Evolutionary conservation across 2,888 invertebrate genomes (phyloP).

Genomic region (Dexiosoma caninum): DNA sequence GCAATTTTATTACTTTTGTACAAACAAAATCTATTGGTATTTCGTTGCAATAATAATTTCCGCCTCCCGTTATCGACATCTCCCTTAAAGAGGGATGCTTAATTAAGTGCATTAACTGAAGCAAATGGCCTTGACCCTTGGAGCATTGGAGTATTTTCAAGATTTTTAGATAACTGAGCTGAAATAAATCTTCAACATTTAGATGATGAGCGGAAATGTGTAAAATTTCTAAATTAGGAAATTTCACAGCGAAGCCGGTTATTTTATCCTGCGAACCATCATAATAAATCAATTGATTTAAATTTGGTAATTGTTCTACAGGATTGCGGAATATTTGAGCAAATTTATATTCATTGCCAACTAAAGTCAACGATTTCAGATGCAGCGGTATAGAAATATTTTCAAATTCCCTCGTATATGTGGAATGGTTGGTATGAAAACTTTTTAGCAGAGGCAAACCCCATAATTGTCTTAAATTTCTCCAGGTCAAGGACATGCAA

Average conservation of each 20-base stretch:
- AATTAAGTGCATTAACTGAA: not conserved
- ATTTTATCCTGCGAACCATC: not conserved
- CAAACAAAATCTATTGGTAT: not conserved
- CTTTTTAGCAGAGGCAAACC: not conserved
- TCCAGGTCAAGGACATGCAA: conserved; percentile 37
- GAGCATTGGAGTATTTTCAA: not conserved
- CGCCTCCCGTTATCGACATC: not conserved
- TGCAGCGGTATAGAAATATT: not conserved
- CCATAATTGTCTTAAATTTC: conserved; percentile 29
- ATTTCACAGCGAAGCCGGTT: not conserved
- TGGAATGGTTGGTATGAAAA: conserved; percentile 4
- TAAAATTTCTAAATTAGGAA: conserved; percentile 35
- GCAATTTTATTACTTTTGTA: not conserved
- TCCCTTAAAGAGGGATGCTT: not conserved
- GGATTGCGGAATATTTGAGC: not conserved
- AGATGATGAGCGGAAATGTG: conserved; percentile 21
- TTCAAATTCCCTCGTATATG: not conserved
- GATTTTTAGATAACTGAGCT: not conserved
- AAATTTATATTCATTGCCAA: conserved; percentile 23
- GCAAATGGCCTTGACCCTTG: not conserved
- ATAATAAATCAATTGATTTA: conserved; percentile 10
- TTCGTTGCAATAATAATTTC: not conserved
- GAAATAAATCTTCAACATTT: not conserved
- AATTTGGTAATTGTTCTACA: not conserved
- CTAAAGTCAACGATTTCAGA: conserved; percentile 1